Evolutionary conservation across 1,140 invertebrate genomes (phyloP).

Genomic region (Wiebesia pumilae): DNA sequence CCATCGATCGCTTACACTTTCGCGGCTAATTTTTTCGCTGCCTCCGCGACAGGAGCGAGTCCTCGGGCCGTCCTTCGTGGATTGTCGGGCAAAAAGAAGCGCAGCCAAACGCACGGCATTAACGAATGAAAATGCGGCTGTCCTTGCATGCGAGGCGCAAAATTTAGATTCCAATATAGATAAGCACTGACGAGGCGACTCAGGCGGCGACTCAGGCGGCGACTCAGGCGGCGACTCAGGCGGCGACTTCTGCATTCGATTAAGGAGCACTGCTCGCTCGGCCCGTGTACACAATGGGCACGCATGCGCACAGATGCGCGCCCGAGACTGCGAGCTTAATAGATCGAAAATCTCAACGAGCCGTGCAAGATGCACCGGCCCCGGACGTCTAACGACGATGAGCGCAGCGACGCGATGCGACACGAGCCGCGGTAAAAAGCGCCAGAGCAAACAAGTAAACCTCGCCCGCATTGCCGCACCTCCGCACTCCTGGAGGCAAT

Average conservation of each 20-base stretch:
- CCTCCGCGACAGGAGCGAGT: not conserved
- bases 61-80: not conserved
- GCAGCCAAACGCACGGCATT: not conserved
- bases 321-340: slow-evolving; percentile 21
- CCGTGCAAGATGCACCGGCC: not conserved
- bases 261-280: not conserved
- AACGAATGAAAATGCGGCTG: not conserved
- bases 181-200: slow-evolving; percentile 4
- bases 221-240: not conserved
- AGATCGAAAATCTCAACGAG: slow-evolving; percentile 40
- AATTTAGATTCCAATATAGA: slow-evolving; percentile 48
- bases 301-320: not conserved
- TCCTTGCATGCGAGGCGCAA: too few species aligned
- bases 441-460: not conserved
- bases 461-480: too few species aligned
- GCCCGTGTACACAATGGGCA: not conserved
- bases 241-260: slow-evolving; percentile 35
- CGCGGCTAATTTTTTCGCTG: not conserved
- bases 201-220: not conserved
- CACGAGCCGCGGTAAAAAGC: too few species aligned
- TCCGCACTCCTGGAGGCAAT: too few species aligned
- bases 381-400: not conserved
- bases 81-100: not conserved
- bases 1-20: not conserved
- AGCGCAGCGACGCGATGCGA: not conserved